Base-by-base conservation (phyloP, 2,113 vertebrate species). In the Garra rufa region DNA sequence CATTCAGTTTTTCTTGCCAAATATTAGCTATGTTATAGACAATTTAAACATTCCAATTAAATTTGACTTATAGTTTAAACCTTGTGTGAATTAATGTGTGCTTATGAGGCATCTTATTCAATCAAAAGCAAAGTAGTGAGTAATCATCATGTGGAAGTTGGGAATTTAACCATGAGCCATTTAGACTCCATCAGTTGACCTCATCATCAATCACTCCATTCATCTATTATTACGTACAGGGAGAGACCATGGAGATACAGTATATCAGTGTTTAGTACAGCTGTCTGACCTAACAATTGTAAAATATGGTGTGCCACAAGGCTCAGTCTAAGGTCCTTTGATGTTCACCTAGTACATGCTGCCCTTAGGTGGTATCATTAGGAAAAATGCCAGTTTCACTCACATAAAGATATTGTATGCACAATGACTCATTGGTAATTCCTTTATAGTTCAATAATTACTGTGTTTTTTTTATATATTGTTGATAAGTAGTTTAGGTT, bases 1-100 rank as follows among this genome's bases (percentile, higher is more conserved):
- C 87, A 88, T 86, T 92, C 79, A 76, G 61, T 90, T 90, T 83
- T 88, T 85, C 87, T 38, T 21, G 24, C 15, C 70, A 46, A 73
- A 8, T 63, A n/a, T n/a, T 3, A 34, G 44, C 19, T 26, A 6
- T 44, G 26, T 9, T 26, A 57, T 38, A 76, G 50, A 57, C 26
- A 15, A 34, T 28, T 63, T 13, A 63, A 30, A 19, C 75, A 24
- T 26, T 44, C 21, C n/a, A 73, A 44, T 46, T 44, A 46, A 73
- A 73, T 19, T 24, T 73, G 41, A 73, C 10, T 73, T 73, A 73
- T 8, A 44, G 13, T 15, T 73, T 44, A 8, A 46, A 46, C 41
- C 13, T 73, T 0, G 10, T 71, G 11, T 71, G 34, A 71, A 43
- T 71, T 41, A 71, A 24, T 38, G 9, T 13, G 34, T 44, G 21